Evolutionary conservation across 1,140 invertebrate species (phyloP), one percentile per base, ranked within the genome.

Genomic region (Formica selysi): DNA sequence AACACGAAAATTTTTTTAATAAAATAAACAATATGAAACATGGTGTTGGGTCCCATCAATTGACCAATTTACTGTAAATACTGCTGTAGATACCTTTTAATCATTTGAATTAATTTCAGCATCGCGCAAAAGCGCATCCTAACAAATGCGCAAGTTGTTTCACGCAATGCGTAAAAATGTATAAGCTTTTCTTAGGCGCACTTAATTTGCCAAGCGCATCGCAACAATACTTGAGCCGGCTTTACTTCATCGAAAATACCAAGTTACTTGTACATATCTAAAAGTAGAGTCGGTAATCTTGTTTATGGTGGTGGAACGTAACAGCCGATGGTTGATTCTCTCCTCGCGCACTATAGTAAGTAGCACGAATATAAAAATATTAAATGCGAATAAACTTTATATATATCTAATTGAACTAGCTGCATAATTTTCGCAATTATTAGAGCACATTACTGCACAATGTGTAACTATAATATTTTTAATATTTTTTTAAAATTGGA

Each of bases 261-360:
- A 85, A 64, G 26, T 41, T 83, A 87, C 32, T 59, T 87, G 32
- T 68, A 85, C 19, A 70, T 80, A 68, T 44, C 3, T 78, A 84
- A 10, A 59, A 41, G n/a, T 11, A 71, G 44, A 68, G n/a, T 44
- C 13, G 38, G 10, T 74, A 84, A 68, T n/a, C 51, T 74, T 57
- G 16, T 64, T 44, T 88, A 4, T 86, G 88, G 88, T 89, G 86
- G 26, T 32, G 88, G 88, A 87, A 48, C 16, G 19, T 85, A 85
- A 68, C 81, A 85, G 67, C 44, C 11, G 57, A 48, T 86, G 73
- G 10, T 64, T 71, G 68, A 74, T 65, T 67, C n/a, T 76, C 1
- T 41, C 61, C 65, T 57, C 61, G 26, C 19, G 10, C 19, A 78
- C 2, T 41, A 38, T 64, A 67, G 84, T 86, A 86, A 86, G 84